These are phyloP conservation scores for Drosophila subsilvestris DNA, from an alignment of 2,888 invertebrate species.

Conservation along the genomic window DNA sequence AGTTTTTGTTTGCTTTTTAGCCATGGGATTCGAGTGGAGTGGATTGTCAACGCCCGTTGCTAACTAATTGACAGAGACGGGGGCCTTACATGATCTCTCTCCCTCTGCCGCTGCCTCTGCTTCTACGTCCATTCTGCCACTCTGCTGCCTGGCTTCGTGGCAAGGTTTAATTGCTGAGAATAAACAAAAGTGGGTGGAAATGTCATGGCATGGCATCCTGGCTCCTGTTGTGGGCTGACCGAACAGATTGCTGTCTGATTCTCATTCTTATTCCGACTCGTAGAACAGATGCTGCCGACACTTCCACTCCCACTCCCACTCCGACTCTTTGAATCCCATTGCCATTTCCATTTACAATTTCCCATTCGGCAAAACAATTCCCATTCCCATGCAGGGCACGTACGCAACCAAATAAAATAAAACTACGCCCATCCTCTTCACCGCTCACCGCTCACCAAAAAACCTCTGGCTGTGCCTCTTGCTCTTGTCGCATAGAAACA, in stretches of 20 bases:
- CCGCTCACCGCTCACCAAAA: conserved; percentile 7
- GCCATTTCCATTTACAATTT: conserved; percentile 40
- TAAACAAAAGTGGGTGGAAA: conserved; percentile 23
- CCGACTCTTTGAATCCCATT: conserved; percentile 11
- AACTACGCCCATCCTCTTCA: conserved; percentile 56
- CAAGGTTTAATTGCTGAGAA: conserved; percentile 69
- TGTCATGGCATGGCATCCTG: not conserved
- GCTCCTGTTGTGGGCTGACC: conserved; percentile 35
- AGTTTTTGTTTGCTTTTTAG: conserved; percentile 31
- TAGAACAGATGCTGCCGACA: conserved; percentile 43
- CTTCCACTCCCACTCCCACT: not conserved
- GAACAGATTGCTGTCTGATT: conserved; percentile 63
- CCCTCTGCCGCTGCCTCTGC: not conserved
- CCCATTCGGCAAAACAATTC: conserved; percentile 13
- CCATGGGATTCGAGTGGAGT: conserved; percentile 32
- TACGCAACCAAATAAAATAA: conserved; percentile 71
- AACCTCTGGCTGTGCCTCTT: too few species aligned
- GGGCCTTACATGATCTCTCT: conserved; percentile 45
- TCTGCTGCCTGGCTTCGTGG: conserved; percentile 26
- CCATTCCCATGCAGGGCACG: conserved; percentile 59
- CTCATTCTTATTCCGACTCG: conserved; percentile 3
- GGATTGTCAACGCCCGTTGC: conserved; percentile 56
- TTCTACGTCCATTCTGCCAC: not conserved
- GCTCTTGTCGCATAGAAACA: too few species aligned
- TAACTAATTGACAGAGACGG: conserved; percentile 60